These are phyloP conservation scores for Tipula helvola DNA, from an alignment of 2,888 invertebrate species.

Conservation along the genomic window DNA sequence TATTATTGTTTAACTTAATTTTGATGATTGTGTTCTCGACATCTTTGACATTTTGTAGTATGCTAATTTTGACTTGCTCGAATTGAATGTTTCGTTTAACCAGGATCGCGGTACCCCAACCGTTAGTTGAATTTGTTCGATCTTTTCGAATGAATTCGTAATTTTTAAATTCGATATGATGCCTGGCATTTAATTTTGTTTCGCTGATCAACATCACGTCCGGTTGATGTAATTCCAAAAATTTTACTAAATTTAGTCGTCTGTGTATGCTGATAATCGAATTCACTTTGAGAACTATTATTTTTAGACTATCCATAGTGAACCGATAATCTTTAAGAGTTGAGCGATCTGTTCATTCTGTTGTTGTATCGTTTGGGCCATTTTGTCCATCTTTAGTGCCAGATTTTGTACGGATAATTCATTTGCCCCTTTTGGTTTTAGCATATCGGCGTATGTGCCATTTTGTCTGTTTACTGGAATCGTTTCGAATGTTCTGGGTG, in stretches of 20 bases:
- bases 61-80: too few species aligned
- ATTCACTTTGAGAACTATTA: not conserved
- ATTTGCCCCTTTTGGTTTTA: not conserved
- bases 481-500: not conserved
- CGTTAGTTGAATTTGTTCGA: too few species aligned
- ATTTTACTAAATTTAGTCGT: not conserved
- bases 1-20: too few species aligned
- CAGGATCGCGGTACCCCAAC: too few species aligned
- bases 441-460: not conserved
- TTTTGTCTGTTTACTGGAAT: not conserved
- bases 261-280: not conserved
- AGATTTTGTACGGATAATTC: not conserved
- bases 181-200: too few species aligned
- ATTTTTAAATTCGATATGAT: too few species aligned
- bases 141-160: too few species aligned
- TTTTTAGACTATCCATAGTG: not conserved
- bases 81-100: too few species aligned
- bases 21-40: too few species aligned
- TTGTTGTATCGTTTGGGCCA: not conserved
- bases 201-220: not conserved
- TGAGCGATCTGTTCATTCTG: not conserved
- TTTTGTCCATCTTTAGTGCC: not conserved
- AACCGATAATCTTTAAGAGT: not conserved
- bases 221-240: not conserved
- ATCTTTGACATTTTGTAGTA: too few species aligned